Evolutionary conservation across 2,797 vertebrate species (phyloP), one percentile per base, ranked within the genome.

Genomic region (Aplochiton taeniatus): DNA sequence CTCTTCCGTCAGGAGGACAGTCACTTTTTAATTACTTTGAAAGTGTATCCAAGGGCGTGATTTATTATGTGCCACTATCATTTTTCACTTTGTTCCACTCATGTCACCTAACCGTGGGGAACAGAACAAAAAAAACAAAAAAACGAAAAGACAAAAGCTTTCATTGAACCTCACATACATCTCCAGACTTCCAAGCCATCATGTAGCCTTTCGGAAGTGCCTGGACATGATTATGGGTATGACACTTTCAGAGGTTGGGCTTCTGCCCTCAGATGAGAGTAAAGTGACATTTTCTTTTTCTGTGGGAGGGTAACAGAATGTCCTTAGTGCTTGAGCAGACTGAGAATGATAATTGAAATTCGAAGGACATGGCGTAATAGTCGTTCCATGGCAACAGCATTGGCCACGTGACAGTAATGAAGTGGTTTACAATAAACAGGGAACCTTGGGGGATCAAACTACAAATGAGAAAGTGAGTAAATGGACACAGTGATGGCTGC

Each of bases 391-490:
- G 82, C 77, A 89, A 89, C 88, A 73, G 75, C 79, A 69, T 72
- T 74, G 83, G 78, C 77, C 68, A 76, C 77, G 78, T 80, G 81
- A 84, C 82, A 82, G 79, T 84, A 85, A 85, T 81, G 79, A 87
- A 87, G 82, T 82, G 83, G 77, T 78, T 74, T 75, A 80, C 85
- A 86, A 84, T 83, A 87, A 87, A 89, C 85, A 89, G 69, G 6
- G 31, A 83, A 84, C 83, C 82, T 84, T 77, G 70, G 76, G n/a
- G 76, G 82, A 79, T 80, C 80, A 80, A 70, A 31, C 63, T 51
- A 78, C 79, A 86, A 88, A 89, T 88, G 78, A 78, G 77, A 87
- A 85, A 84, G 80, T 81, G 89, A 92, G 90, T 88, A 90, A 86
- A 85, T 74, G 70, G 69, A 74, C 65, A 58, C 65, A 70, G 47